Evolutionary conservation across 2,113 vertebrate genomes (phyloP).

Genomic region (Empidonax traillii): DNA sequence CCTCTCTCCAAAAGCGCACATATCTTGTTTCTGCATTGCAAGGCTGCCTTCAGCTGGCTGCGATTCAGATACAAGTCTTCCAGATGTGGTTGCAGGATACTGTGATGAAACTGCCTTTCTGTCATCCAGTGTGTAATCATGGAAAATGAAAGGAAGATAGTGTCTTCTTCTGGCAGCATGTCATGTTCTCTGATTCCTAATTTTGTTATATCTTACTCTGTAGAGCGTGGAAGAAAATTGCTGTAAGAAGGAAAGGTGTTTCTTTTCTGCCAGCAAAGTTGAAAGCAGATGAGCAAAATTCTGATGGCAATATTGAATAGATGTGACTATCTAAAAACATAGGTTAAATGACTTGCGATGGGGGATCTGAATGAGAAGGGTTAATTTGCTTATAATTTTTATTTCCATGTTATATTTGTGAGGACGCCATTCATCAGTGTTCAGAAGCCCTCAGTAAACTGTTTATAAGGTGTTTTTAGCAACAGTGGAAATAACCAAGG

Average conservation of each 20-base stretch:
- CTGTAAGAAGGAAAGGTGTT: conserved; percentile 1
- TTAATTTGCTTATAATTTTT: background rate
- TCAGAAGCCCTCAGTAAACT: background rate
- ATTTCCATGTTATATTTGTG: background rate
- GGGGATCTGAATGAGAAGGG: background rate
- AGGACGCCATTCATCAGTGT: background rate
- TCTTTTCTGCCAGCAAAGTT: conserved; percentile 9
- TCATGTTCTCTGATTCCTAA: background rate
- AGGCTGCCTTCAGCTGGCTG: background rate
- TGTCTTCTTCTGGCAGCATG: background rate
- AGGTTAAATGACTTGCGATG: background rate
- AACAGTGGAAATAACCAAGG: background rate
- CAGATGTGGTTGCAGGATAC: background rate
- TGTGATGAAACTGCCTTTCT: background rate
- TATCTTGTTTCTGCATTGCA: conserved; percentile 10
- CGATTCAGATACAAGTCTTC: background rate
- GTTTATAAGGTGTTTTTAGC: conserved; percentile 16
- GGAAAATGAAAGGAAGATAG: background rate
- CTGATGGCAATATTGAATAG: background rate
- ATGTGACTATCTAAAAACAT: background rate
- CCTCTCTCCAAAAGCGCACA: background rate
- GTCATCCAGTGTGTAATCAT: background rate
- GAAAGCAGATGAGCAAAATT: background rate
- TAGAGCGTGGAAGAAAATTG: background rate
- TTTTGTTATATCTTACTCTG: conserved; percentile 8